A percentile compares a stretch with the other conserved stretches of the same genome.
phyloP scores from a whole-genome alignment of 2,113 vertebrate genomes.

The Hucho hucho region DNA sequence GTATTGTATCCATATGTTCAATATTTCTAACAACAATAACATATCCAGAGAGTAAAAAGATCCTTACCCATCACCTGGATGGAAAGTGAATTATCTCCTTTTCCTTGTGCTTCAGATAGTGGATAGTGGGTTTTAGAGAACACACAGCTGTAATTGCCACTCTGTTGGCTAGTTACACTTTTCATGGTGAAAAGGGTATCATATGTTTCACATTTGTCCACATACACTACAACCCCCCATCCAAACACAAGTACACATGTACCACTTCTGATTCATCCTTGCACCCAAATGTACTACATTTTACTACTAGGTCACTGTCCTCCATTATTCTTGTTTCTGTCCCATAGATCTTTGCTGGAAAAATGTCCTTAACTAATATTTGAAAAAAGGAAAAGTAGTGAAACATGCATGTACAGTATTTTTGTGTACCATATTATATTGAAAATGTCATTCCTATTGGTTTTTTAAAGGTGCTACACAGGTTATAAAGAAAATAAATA shows the following conservation, averaged over 20 bases:
- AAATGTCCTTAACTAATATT: constrained; percentile 24
- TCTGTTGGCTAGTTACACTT: neutral
- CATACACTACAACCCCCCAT: fast-evolving
- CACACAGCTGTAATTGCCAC: constrained; percentile 53
- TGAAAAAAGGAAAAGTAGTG: neutral
- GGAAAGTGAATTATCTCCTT: constrained; percentile 20
- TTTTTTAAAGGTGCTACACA: too few relatives aligned
- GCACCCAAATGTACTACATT: constrained; percentile 45
- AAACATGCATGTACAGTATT: too few relatives aligned
- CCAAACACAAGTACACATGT: constrained; percentile 39
- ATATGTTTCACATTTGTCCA: fast-evolving
- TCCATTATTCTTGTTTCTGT: constrained; percentile 27
- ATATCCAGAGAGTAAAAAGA: neutral
- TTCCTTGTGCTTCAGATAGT: neutral
- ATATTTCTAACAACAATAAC: neutral
- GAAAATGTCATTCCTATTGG: too few relatives aligned
- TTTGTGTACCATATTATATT: too few relatives aligned
- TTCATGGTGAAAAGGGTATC: neutral
- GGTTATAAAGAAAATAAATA: too few relatives aligned
- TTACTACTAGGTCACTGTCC: constrained; percentile 32
- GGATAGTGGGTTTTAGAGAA: fast-evolving
- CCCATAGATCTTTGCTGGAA: constrained; percentile 41
- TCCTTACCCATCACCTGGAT: constrained; percentile 46
- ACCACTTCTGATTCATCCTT: neutral
- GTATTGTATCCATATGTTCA: neutral